A percentile compares a stretch with the other conserved stretches of the same genome.
Evolutionary conservation across 2,797 vertebrate species (phyloP).

Genomic region (Hemibagrus guttatus): DNA sequence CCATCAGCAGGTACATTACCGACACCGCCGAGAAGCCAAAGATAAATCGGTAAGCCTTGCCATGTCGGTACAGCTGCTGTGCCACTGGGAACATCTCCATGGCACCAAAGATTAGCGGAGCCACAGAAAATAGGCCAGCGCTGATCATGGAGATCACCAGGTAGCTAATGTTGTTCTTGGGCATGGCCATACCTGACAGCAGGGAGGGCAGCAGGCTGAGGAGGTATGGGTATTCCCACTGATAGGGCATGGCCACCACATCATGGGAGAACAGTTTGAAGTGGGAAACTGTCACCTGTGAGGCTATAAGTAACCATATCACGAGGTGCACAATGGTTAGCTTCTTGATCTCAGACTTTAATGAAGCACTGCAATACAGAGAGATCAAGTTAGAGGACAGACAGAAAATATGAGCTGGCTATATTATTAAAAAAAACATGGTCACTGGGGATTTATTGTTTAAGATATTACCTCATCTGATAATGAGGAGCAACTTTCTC

Average conservation of each 20-base stretch:
- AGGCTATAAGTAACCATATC: constrained; percentile 88
- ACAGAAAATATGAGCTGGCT: background rate
- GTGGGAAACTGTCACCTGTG: constrained; percentile 86
- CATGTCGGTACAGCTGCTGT: constrained; percentile 93
- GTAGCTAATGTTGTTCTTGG: constrained; percentile 97
- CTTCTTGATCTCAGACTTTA: constrained; percentile 89
- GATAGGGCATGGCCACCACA: constrained; percentile 89
- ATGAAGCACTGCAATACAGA: constrained; percentile 62
- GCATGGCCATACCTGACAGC: constrained; percentile 88
- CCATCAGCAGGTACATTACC: constrained; percentile 91
- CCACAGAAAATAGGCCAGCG: constrained; percentile 90
- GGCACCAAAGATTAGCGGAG: constrained; percentile 92
- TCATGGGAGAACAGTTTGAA: constrained; percentile 87
- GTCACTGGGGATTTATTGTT: background rate
- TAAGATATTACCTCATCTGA: constrained; percentile 83
- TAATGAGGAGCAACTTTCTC: constrained; percentile 84
- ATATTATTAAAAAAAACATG: background rate
- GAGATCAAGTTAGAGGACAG: background rate
- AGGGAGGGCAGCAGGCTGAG: constrained; percentile 88
- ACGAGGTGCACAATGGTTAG: constrained; percentile 87
- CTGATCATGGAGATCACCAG: constrained; percentile 97
- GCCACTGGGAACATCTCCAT: constrained; percentile 99
- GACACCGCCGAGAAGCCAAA: constrained; percentile 94
- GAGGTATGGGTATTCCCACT: constrained; percentile 96
- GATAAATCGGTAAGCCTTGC: constrained; percentile 95